Evolutionary conservation across 2,888 invertebrate species (phyloP).

Genomic region (Yponomeuta cagnagella): DNA sequence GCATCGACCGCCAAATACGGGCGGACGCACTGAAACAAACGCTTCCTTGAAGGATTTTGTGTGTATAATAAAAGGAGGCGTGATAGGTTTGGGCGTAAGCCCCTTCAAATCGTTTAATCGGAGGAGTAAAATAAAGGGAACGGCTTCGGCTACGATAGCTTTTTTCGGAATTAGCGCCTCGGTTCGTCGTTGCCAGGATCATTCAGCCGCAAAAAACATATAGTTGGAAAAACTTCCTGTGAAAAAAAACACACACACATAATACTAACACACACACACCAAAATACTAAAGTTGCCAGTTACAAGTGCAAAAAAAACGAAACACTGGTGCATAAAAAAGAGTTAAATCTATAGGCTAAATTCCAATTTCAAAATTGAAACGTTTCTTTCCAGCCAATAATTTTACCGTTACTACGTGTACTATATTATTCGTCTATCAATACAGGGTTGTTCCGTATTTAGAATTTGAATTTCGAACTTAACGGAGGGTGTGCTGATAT

Average conservation of each 20-base stretch:
- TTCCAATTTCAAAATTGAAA: no score
- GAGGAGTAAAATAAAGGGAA: neutral
- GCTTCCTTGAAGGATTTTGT: slow-evolving; percentile 26
- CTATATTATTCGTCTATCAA: neutral
- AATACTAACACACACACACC: no score
- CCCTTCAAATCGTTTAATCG: neutral
- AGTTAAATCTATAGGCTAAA: no score
- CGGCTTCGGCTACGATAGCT: neutral
- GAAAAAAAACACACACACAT: no score
- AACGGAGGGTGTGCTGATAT: neutral
- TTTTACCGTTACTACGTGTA: no score
- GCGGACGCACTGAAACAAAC: slow-evolving; percentile 48
- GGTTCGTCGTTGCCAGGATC: neutral
- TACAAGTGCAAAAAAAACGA: no score
- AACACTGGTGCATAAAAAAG: no score
- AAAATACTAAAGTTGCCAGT: no score
- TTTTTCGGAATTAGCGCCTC: neutral
- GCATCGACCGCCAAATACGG: slow-evolving; percentile 71
- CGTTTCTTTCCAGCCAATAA: no score
- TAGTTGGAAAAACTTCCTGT: no score
- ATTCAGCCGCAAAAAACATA: no score
- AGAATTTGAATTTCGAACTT: neutral
- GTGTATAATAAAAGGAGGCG: slow-evolving; percentile 17
- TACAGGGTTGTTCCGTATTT: neutral
- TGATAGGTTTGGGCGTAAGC: neutral